phyloP scores from a whole-genome alignment of 1,140 invertebrate genomes.

The Manduca sexta region DNA sequence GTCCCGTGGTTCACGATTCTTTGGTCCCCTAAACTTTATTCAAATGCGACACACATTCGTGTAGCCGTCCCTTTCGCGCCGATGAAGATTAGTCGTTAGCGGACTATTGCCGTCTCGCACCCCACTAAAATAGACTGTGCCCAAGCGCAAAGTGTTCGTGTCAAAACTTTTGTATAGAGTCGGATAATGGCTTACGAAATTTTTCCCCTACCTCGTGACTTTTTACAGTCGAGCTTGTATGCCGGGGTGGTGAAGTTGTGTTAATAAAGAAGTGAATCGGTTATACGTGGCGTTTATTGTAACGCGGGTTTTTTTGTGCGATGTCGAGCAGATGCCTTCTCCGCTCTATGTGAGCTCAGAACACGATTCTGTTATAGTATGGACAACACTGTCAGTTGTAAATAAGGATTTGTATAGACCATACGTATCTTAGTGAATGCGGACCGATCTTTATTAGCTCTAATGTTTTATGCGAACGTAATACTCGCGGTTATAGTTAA shows the following conservation, averaged over 20 bases:
- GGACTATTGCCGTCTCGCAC: slow-evolving; percentile 53
- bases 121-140: slow-evolving; percentile 71
- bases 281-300: slow-evolving; percentile 50
- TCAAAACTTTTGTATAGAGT: slow-evolving; percentile 70
- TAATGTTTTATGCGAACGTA: slow-evolving; percentile 22
- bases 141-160: slow-evolving; percentile 70
- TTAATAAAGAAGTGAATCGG: slow-evolving; percentile 51
- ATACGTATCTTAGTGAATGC: slow-evolving; percentile 64
- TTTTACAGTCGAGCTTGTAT: slow-evolving; percentile 66
- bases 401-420: slow-evolving; percentile 72
- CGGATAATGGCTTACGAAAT: slow-evolving; percentile 69
- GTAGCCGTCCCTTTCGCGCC: slow-evolving; percentile 52
- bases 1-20: slow-evolving; percentile 62
- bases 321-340: slow-evolving; percentile 51
- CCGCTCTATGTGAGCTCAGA: slow-evolving; percentile 51
- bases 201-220: slow-evolving; percentile 66
- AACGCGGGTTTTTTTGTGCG: slow-evolving; percentile 43
- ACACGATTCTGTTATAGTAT: slow-evolving; percentile 55
- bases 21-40: slow-evolving; percentile 68
- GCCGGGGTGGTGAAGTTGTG: slow-evolving; percentile 65
- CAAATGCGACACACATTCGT: slow-evolving; percentile 59
- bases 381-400: slow-evolving; percentile 70
- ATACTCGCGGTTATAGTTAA: slow-evolving; percentile 15
- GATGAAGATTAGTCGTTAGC: slow-evolving; percentile 33
- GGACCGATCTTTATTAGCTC: slow-evolving; percentile 30